A percentile compares a stretch with the other conserved stretches of the same genome.
phyloP scores from a whole-genome alignment of 1,140 invertebrate genomes.

The Gonioctena quinquepunctata region DNA sequence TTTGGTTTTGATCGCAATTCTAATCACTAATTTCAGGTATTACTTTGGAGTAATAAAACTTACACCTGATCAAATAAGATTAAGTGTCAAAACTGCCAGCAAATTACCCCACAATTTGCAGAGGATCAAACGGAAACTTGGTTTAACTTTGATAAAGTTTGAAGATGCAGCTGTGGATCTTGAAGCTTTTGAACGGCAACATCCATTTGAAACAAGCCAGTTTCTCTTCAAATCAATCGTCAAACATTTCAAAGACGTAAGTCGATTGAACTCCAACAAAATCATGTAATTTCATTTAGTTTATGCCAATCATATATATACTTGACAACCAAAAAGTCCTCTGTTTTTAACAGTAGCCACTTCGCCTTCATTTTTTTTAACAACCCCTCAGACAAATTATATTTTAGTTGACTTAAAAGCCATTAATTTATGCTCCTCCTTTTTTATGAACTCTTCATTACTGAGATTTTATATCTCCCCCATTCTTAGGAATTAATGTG shows the following conservation, averaged over 20 bases:
- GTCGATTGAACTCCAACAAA: too few species aligned
- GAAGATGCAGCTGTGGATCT: conserved; percentile 94
- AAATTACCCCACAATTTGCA: conserved; percentile 77
- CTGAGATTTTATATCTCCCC: too few species aligned
- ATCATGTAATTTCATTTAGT: too few species aligned
- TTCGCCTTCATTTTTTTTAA: too few species aligned
- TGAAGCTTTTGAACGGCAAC: conserved; percentile 80
- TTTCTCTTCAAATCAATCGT: conserved; percentile 77
- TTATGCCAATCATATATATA: too few species aligned
- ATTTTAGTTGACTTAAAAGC: too few species aligned
- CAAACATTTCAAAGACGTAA: conserved; percentile 80
- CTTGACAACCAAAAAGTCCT: too few species aligned
- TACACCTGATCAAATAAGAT: conserved; percentile 73
- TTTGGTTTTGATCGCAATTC: too few species aligned
- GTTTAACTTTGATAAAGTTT: conserved; percentile 90
- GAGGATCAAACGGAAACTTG: conserved; percentile 82
- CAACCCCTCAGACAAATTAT: too few species aligned
- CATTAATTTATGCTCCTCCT: too few species aligned
- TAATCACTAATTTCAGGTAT: conserved; percentile 66
- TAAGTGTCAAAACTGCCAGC: conserved; percentile 85
- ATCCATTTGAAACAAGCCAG: conserved; percentile 87
- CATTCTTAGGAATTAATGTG: conserved; percentile 80
- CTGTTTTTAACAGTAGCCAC: too few species aligned
- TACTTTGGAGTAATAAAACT: conserved; percentile 89
- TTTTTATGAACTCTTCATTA: too few species aligned